Evolutionary conservation across 2,888 invertebrate genomes (phyloP).

Genomic region (Drosophila formosana): DNA sequence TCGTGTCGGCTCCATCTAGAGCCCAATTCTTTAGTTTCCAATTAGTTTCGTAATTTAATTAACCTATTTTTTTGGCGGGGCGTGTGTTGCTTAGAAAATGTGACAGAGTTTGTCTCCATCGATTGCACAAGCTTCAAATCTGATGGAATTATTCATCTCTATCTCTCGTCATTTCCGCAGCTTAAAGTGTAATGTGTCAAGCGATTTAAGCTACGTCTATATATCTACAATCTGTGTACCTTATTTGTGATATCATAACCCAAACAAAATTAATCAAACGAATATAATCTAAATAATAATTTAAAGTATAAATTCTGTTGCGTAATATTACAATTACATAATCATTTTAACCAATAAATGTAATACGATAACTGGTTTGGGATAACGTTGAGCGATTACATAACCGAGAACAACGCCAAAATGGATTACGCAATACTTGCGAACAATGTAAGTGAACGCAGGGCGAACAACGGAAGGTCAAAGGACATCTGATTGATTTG

Average conservation of each 20-base stretch:
- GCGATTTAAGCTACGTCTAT: constrained; percentile 48
- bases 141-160: not conserved
- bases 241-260: constrained; percentile 81
- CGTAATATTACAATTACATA: constrained; percentile 30
- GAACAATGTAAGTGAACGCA: constrained; percentile 57
- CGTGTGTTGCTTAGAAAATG: constrained; percentile 69
- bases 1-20: constrained; percentile 58
- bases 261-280: constrained; percentile 20
- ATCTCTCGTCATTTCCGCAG: constrained; percentile 43
- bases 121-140: constrained; percentile 14
- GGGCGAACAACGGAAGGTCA: constrained; percentile 46
- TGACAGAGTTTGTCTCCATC: constrained; percentile 32
- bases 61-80: constrained; percentile 32
- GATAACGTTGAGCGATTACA: constrained; percentile 51
- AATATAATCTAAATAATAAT: constrained; percentile 19
- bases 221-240: constrained; percentile 77
- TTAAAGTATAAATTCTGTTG: constrained; percentile 53
- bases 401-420: constrained; percentile 51
- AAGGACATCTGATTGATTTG: constrained; percentile 25
- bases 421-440: constrained; percentile 70
- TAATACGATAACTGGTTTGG: constrained; percentile 26
- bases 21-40: constrained; percentile 43
- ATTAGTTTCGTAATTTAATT: constrained; percentile 24
- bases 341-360: constrained; percentile 2
- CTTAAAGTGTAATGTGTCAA: constrained; percentile 61